phyloP scores from a whole-genome alignment of 2,113 vertebrate genomes.

The Rhabdomys dilectus region DNA sequence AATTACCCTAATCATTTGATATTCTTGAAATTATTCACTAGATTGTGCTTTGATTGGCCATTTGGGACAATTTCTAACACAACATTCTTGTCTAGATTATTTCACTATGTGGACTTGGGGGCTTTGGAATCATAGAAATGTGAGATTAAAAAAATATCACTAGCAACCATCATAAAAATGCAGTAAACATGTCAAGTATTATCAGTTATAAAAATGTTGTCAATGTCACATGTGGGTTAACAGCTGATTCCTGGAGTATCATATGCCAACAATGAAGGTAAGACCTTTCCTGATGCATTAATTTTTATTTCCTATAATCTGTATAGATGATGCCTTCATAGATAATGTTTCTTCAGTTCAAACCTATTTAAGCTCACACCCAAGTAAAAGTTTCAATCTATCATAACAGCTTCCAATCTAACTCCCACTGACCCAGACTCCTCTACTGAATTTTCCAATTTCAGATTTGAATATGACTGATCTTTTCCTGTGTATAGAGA shows the following conservation, averaged over 20 bases:
- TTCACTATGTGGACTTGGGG: background rate
- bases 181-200: background rate
- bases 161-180: background rate
- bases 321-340: background rate
- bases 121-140: background rate
- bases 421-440: fast-evolving
- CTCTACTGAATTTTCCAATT: background rate
- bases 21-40: background rate
- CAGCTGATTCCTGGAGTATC: background rate
- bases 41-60: background rate
- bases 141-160: background rate
- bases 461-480: background rate
- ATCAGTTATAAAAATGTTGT: background rate
- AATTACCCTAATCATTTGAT: background rate
- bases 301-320: background rate
- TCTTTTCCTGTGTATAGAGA: background rate
- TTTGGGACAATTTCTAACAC: background rate
- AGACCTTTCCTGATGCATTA: background rate
- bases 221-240: background rate
- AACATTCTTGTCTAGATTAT: background rate
- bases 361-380: background rate
- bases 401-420: background rate
- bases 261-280: background rate
- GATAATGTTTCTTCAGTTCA: background rate
- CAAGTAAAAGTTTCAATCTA: background rate